Base-by-base conservation (phyloP, 2,113 vertebrate species). In the Sula dactylatra region DNA sequence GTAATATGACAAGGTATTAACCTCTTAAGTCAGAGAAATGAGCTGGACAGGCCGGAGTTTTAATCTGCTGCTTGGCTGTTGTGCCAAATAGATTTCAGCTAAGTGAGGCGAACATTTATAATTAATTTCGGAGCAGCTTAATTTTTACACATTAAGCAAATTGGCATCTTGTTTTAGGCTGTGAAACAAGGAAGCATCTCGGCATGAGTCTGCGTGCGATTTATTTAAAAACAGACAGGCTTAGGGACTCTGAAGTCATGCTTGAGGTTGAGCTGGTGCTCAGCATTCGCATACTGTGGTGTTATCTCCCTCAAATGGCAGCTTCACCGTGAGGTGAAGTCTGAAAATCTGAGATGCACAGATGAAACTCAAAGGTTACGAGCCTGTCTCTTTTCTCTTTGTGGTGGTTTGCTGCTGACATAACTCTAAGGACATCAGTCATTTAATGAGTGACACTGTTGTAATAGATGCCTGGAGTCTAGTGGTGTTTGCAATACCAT, bases 91-190 rank as follows among this genome's bases (percentile, higher is more conserved):
- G 69, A 94, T 94, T 82, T 85, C 44, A 56, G 70, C 69, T 79
- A 71, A 77, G 78, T 59, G 49, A 91, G 32, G 78, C 3, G 2
- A 90, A 90, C 80, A 65, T 88, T 87, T 90, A 40, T 91, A 72
- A 93, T 95, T 85, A 79, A 91, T 79, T 79, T 93, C 9, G 11
- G 71, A 92, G 62, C 5, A 1, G 66, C 58, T 90, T 93, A 79
- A 80, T 79, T 96, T 96, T 85, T 85, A 58, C n/a, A 45, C 67
- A 17, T 93, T 66, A 72, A 80, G 58, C 45, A 84, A 88, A 52
- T 29, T 52, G 52, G 11, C 40, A 12, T 88, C 78, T 92, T 70
- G 20, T 61, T 88, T 62, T 71, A 76, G 69, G 16, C 61, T 76
- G 66, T 94, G 78, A 89, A 87, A 74, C 17, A 25, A 65, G 52